Evolutionary conservation across 2,888 invertebrate species (phyloP).

Genomic region (Notocelia uddmanniana): DNA sequence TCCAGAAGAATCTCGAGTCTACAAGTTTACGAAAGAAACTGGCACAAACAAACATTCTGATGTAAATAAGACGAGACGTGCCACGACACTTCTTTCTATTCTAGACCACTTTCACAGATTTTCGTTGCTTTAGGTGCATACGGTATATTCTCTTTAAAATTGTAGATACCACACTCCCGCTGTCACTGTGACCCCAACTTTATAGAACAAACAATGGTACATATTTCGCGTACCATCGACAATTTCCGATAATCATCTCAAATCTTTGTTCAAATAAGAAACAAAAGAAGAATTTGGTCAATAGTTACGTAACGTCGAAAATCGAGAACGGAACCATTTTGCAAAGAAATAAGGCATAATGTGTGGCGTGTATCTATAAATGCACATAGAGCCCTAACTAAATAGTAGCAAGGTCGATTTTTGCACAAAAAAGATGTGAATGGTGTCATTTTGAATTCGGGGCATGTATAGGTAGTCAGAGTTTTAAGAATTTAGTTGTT

Average conservation of each 20-base stretch:
- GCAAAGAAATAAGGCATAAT: conserved; percentile 4
- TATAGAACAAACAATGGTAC: conserved; percentile 25
- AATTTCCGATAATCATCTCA: conserved; percentile 32
- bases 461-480: neutral
- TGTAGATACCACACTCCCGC: neutral
- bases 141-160: no score
- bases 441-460: neutral
- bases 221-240: conserved; percentile 24
- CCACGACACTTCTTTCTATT: no score
- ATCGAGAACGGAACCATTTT: conserved; percentile 13
- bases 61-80: no score
- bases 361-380: neutral
- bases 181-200: neutral
- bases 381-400: neutral
- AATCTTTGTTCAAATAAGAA: conserved; percentile 30
- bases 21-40: no score
- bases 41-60: no score
- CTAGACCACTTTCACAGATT: no score
- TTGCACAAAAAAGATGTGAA: neutral
- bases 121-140: no score
- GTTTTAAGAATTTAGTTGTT: neutral
- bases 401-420: neutral
- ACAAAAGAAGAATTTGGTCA: conserved; percentile 32
- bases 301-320: conserved; percentile 14
- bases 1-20: no score